Evolutionary conservation across 2,888 invertebrate genomes (phyloP), one percentile per base, ranked within the genome.

Genomic region (Cephalotes varians): DNA sequence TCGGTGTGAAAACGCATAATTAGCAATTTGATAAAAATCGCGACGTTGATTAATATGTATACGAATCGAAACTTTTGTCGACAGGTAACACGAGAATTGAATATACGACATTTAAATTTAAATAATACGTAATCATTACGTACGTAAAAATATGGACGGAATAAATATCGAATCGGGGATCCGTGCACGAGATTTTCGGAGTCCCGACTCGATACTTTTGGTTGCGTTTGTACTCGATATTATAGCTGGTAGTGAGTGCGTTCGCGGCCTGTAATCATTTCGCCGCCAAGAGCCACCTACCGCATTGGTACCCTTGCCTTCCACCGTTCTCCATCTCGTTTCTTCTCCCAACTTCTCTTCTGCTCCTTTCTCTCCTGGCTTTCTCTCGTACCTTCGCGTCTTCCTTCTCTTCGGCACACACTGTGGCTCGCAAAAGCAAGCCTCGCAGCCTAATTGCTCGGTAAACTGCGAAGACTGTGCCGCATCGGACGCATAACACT

Each of bases 261-360:
- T 91, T 89, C 91, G 88, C 86, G 87, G 92, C 91, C 94, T 94
- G 92, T 94, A 93, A 93, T 93, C 93, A 94, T 93, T 93, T 93
- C 88, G 92, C 93, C 93, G 94, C 92, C 92, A 91, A 89, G 87
- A 91, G 92, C 91, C 92, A 92, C 93, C 93, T 93, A 93, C 93
- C 93, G 93, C 93, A 92, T 91, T 87, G 88, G 87, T 87, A 72
- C 82, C 82, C 82, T 81, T 71, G 74, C 87, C 84, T 85, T 80
- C 82, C 81, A 83, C 83, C 85, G 81, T 74, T 84, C 80, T 58
- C 80, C 84, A 15, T 85, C 81, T 79, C 85, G 76, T 49, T 81
- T 80, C 79, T 62, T 85, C 65, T 34, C 81, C 80, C 67, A 62
- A 62, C 9, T 49, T 40, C 49, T 54, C 34, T 10, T 37, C 64